phyloP scores from a whole-genome alignment of 2,113 vertebrate species.

The Rhea americana region DNA sequence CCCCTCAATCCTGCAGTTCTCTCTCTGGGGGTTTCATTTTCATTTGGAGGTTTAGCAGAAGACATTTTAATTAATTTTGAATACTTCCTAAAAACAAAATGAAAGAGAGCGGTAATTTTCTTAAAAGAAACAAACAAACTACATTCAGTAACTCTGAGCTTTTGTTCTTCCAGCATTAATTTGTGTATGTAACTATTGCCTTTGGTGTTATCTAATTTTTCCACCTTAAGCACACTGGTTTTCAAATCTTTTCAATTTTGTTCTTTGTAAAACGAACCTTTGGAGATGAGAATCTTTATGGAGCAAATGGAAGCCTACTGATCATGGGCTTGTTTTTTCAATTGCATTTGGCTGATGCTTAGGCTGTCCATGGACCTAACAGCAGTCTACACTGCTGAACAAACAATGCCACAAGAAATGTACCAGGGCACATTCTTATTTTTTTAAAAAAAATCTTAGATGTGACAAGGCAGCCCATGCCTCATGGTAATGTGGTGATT shows the following conservation, averaged over 20 bases:
- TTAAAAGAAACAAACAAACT: background rate
- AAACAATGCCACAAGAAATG: background rate
- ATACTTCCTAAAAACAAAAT: slow-evolving; percentile 51
- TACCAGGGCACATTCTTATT: fast-evolving
- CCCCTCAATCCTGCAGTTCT: slow-evolving; percentile 84
- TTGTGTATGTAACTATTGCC: fast-evolving
- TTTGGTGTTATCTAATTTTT: background rate
- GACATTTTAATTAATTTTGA: slow-evolving; percentile 75
- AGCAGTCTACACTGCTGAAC: background rate
- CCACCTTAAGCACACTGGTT: background rate
- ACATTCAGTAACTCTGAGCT: background rate
- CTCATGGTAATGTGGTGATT: fast-evolving
- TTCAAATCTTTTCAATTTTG: background rate
- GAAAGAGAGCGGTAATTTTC: background rate
- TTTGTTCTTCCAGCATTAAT: background rate
- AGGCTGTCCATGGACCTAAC: fast-evolving
- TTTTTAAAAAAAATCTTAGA: background rate
- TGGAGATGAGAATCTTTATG: background rate
- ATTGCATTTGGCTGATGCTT: background rate
- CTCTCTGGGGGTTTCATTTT: slow-evolving; percentile 68
- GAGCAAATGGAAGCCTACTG: background rate
- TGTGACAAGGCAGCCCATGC: background rate
- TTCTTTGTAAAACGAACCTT: background rate
- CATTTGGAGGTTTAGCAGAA: slow-evolving; percentile 67
- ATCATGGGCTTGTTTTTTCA: fast-evolving